Evolutionary conservation across 2,888 invertebrate species (phyloP), one percentile per base, ranked within the genome.

Genomic region (Temnothorax unifasciatus): DNA sequence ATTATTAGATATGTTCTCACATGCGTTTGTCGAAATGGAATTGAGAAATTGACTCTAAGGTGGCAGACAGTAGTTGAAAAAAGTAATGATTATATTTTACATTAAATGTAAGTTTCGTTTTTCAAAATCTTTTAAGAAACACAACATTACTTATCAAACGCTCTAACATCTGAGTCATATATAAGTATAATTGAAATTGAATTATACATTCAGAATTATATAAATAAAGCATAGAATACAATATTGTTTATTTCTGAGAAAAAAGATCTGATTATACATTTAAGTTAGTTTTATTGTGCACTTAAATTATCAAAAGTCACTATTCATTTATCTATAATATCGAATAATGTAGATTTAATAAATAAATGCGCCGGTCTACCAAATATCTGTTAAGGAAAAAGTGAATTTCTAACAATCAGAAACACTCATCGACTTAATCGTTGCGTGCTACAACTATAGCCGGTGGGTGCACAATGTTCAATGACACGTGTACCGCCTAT

Each of bases 401-500:
- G 18, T 13, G 5, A 47, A 21, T 15, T 29, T 21, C 18, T 34
- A 21, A 63, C 4, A 63, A 21, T 34, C 18, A 75, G 15, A n/a
- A 47, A 63, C 34, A 15, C 44, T 15, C 13, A 57, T 29, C 21
- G 21, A 18, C 21, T 50, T 18, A 61, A 59, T 8, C 21, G 9
- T 47, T 50, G 11, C 5, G 21, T 25, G 11, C 3, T 47, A 47
- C 13, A 34, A 21, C 21, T 50, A 64, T 21, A 63, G 38, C 11
- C 63, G 13, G 1, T 11, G 5, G 9, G 15, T 34, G 6, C 15
- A 75, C 2, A 50, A 34, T 25, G 68, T 47, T 61, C n/a, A 5
- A 15, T 44, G 34, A 61, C 74, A 75, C 34, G 29, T 61, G 29
- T 61, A 61, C n/a, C n/a, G 15, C 21, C n/a, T 75, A 61, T 75